Percentiles rank a stretch among this genome's conserved stretches.
These are phyloP conservation scores for Synanthedon andrenaeformis DNA, from an alignment of 2,888 invertebrate species.

Conservation along the genomic window DNA sequence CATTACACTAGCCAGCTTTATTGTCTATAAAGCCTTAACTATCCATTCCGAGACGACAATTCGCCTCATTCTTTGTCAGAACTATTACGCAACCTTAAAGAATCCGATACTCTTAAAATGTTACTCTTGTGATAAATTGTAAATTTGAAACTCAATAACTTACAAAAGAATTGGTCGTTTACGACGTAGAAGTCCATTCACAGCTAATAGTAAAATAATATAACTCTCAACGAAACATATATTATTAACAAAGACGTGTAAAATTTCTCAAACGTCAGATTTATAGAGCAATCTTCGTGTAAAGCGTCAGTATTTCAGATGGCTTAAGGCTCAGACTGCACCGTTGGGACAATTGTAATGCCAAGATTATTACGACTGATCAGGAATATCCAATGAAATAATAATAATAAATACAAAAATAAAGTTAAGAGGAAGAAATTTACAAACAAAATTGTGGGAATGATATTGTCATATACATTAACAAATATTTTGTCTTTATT, in stretches of 20 bases:
- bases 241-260: conserved; percentile 50
- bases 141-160: conserved; percentile 6
- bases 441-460: no score
- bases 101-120: not conserved
- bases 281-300: conserved; percentile 44
- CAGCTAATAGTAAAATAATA: conserved; percentile 50
- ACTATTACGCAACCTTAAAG: not conserved
- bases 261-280: conserved; percentile 60
- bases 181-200: conserved; percentile 48
- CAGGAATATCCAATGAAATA: no score
- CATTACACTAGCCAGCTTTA: conserved; percentile 55
- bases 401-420: no score
- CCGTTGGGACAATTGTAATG: no score
- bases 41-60: conserved; percentile 30
- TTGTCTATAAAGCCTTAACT: conserved; percentile 56
- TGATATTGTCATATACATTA: no score
- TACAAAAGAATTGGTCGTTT: conserved; percentile 45
- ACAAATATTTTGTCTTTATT: no score
- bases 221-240: conserved; percentile 13
- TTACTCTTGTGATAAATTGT: not conserved
- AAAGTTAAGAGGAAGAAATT: no score
- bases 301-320: conserved; percentile 43
- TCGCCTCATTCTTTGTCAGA: conserved; percentile 16
- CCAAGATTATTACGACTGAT: no score
- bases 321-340: conserved; percentile 2